Evolutionary conservation across 1,140 invertebrate species (phyloP), one percentile per base, ranked within the genome.

Genomic region (Leptinotarsa lineolata): DNA sequence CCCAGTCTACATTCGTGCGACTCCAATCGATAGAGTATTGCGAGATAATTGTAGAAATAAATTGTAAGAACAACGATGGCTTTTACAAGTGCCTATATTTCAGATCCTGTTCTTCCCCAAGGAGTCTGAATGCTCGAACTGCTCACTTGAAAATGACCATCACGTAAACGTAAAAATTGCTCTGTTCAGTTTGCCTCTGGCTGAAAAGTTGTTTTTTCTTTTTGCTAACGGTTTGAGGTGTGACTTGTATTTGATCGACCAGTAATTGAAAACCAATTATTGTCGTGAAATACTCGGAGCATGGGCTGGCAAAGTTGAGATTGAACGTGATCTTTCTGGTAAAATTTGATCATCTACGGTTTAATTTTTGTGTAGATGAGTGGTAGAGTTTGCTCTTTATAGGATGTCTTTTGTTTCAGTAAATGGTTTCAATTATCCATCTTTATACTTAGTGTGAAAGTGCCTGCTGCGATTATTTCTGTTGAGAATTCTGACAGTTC

Each of bases 121-220:
- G 74, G 74, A 72, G 16, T 30, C 48, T 22, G 54, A 48, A 20
- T 58, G 65, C 67, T 64, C 61, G 67, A 58, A 74, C 64, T 54
- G 72, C 39, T 72, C 63, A 67, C 68, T 76, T 76, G 45, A 59
- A 48, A 66, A 78, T 78, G 54, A 68, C 46, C 67, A 69, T 70
- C 77, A 78, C 77, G 77, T 78, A 76, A 70, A 58, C 63, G 72
- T 68, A 76, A 78, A 78, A 78, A 78, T 78, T 78, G 77, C 75
- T 76, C 75, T 74, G 75, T 78, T 78, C 77, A 72, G 77, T 76
- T 78, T 77, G 76, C 74, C 69, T 24, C 54, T 45, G 67, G 58
- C 74, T 54, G 39, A 66, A 68, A 39, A n/a, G 20, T 22, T 22
- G 39, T 76, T 73, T 65, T 73, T 73, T 73, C 60, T 73, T 73